These are phyloP conservation scores for Fundulus diaphanus DNA, from an alignment of 2,797 vertebrate genomes.

Conservation along the genomic window DNA sequence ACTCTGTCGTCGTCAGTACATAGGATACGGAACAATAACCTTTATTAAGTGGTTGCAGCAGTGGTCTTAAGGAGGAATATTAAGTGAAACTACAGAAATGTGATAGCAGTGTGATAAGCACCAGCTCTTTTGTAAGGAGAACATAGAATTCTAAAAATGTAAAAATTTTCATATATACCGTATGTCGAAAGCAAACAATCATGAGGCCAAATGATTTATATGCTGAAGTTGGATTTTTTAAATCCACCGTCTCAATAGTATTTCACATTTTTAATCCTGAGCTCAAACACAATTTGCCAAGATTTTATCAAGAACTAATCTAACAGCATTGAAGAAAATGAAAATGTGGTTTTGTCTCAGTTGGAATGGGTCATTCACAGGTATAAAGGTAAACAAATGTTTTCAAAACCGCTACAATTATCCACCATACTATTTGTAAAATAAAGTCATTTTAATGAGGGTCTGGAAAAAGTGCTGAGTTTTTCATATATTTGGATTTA, in stretches of 20 bases:
- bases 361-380: background rate
- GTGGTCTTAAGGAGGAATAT: constrained; percentile 33
- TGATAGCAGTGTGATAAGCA: no score
- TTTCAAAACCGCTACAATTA: background rate
- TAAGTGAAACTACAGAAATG: constrained; percentile 34
- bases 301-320: constrained; percentile 41
- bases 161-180: constrained; percentile 10
- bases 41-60: constrained; percentile 33
- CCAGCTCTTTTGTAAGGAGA: constrained; percentile 1
- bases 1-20: constrained; percentile 47
- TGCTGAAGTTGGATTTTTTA: background rate
- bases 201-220: background rate
- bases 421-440: background rate
- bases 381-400: background rate
- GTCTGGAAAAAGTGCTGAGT: background rate
- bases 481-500: background rate
- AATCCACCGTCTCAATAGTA: background rate
- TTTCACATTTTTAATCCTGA: constrained; percentile 46
- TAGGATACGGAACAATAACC: constrained; percentile 52
- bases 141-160: background rate
- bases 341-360: constrained; percentile 13
- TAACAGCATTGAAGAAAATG: constrained; percentile 46
- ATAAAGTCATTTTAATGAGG: background rate
- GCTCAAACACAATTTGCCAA: constrained; percentile 61
- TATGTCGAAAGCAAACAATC: background rate